Percentiles rank a stretch among this genome's conserved stretches.
Conservation (phyloP, 2,797 vertebrate genomes). For the Decapterus maruadsi region DNA sequence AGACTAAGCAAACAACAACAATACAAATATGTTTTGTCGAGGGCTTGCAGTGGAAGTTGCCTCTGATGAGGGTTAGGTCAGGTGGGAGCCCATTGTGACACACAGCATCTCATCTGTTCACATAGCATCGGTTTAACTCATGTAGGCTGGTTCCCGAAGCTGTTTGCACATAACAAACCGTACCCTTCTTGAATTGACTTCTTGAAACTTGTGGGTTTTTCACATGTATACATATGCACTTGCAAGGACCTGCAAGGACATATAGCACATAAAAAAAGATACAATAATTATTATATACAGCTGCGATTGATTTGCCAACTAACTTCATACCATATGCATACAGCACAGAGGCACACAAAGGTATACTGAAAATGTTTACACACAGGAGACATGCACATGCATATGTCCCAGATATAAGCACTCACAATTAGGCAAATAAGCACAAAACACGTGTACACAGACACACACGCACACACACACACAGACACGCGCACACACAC, state of each 20-base stretch:
- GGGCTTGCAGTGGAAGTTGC: constrained; percentile 54
- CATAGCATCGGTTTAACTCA: constrained; percentile 38
- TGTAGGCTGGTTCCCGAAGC: constrained; percentile 20
- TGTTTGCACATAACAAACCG: constrained; percentile 6
- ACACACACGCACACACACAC: constrained; percentile 20
- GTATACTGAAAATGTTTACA: constrained; percentile 14
- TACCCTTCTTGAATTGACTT: not conserved
- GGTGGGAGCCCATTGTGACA: constrained; percentile 60
- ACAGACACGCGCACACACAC: constrained; percentile 45
- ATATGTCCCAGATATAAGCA: constrained; percentile 35
- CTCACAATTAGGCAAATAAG: constrained; percentile 56
- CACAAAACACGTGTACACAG: constrained; percentile 27
- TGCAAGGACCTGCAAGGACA: constrained; percentile 5
- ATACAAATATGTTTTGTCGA: constrained; percentile 71
- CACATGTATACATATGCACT: not conserved
- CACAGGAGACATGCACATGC: constrained; percentile 15
- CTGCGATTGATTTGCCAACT: constrained; percentile 5
- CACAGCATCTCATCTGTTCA: constrained; percentile 62
- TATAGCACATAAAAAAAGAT: not conserved
- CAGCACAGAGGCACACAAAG: not conserved
- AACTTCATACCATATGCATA: constrained; percentile 8
- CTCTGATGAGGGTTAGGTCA: constrained; percentile 58
- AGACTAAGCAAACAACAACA: constrained; percentile 77
- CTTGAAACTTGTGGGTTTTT: not conserved
- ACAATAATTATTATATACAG: constrained; percentile 5